A percentile compares a stretch with the other conserved stretches of the same genome.
Conservation (phyloP, 2,888 invertebrate genomes). For the Drosophila lacicola region DNA sequence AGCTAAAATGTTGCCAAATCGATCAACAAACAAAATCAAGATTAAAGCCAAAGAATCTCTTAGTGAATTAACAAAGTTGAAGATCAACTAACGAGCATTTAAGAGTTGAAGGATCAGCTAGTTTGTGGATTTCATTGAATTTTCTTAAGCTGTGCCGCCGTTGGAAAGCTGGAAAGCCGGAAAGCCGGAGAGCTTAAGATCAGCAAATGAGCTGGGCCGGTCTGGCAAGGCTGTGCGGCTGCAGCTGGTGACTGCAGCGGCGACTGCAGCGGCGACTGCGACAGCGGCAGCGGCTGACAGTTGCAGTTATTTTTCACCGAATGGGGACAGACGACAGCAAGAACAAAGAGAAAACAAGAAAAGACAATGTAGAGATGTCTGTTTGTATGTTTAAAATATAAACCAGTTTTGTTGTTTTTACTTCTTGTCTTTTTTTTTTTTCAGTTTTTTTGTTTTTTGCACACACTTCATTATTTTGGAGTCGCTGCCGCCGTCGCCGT, state of each 20-base stretch:
- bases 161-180: neutral
- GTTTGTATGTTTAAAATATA: constrained; percentile 39
- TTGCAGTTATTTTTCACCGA: constrained; percentile 79
- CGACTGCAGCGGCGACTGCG: constrained; percentile 22
- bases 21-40: too few relatives aligned
- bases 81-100: too few relatives aligned
- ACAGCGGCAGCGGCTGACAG: constrained; percentile 69
- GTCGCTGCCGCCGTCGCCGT: constrained; percentile 19
- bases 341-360: constrained; percentile 81
- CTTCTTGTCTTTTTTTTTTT: constrained; percentile 12
- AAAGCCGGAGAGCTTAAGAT: constrained; percentile 1
- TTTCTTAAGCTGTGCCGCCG: neutral
- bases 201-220: constrained; percentile 14
- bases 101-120: neutral
- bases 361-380: constrained; percentile 57
- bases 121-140: neutral
- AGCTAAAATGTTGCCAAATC: too few relatives aligned
- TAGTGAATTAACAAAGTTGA: too few relatives aligned
- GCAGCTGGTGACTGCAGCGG: constrained; percentile 15
- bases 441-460: constrained; percentile 52
- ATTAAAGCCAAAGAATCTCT: too few relatives aligned
- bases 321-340: constrained; percentile 77
- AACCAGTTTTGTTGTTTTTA: constrained; percentile 65
- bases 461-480: constrained; percentile 76
- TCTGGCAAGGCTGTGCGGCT: constrained; percentile 53